These are phyloP conservation scores for Limanda limanda DNA, from an alignment of 2,113 vertebrate species.

Conservation along the genomic window DNA sequence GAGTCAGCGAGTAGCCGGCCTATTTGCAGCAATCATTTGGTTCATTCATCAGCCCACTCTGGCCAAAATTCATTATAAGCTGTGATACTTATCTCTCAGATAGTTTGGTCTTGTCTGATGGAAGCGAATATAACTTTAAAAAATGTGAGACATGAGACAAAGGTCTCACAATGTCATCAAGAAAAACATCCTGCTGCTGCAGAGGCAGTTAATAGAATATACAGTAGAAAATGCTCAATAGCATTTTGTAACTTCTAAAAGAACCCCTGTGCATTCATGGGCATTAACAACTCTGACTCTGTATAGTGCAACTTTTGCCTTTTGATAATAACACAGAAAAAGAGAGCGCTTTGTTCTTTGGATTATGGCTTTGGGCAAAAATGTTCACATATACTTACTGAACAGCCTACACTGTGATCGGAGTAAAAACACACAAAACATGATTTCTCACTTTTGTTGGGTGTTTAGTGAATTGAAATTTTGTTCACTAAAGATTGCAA, in stretches of 20 bases:
- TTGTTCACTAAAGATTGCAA: too few species aligned
- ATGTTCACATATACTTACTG: not conserved
- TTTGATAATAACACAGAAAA: not conserved
- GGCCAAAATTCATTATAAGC: slow-evolving; percentile 39
- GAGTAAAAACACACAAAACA: not conserved
- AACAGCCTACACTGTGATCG: not conserved
- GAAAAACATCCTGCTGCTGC: slow-evolving; percentile 19
- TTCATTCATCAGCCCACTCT: slow-evolving; percentile 46
- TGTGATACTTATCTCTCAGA: not conserved
- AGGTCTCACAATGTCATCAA: slow-evolving; percentile 37
- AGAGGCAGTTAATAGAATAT: slow-evolving; percentile 18
- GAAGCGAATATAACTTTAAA: slow-evolving; percentile 39
- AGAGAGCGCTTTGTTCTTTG: slow-evolving; percentile 26
- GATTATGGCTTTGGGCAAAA: not conserved
- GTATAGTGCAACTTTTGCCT: not conserved
- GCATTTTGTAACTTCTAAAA: slow-evolving; percentile 11
- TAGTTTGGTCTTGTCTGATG: slow-evolving; percentile 24
- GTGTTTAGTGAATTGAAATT: not conserved
- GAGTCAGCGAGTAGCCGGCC: not conserved
- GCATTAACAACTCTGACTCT: not conserved
- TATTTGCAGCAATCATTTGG: slow-evolving; percentile 22
- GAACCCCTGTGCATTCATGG: not conserved
- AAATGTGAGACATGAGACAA: slow-evolving; percentile 15
- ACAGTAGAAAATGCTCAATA: slow-evolving; percentile 15
- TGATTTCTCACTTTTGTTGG: not conserved